Evolutionary conservation across 2,888 invertebrate species (phyloP), one percentile per base, ranked within the genome.

Genomic region (Drosophila vallismaia): DNA sequence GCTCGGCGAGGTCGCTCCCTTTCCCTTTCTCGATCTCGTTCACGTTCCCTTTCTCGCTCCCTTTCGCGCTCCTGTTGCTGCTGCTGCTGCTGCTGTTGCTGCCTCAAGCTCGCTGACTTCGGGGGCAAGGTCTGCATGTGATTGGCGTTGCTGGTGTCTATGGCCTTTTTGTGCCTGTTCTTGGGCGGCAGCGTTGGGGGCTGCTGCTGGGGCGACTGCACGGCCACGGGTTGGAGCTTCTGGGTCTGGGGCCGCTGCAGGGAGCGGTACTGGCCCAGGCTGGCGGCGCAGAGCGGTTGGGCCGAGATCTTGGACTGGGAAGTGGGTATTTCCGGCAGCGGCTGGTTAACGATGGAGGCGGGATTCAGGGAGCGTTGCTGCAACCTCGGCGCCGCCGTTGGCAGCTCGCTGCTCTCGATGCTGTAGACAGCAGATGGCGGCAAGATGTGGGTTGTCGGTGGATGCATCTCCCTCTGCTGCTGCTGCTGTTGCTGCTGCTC

Each of bases 181-280:
- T 92, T 92, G 28, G 92, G 92, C 56, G 92, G 92, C 78, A 92
- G 67, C 60, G 91, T 89, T 38, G 92, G 92, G 51, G 92, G 92
- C 55, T 89, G 90, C 54, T 85, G 88, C 26, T 77, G 86, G 40
- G 78, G 71, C 29, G 57, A 48, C 46, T 77, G 76, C 29, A 77
- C 63, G 5, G 77, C 62, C n/a, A 77, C 73, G 24, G 88, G 68
- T 68, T 91, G 88, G 57, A 90, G 42, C 71, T 91, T 90, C 48
- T 89, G 81, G 2, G 87, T 74, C 33, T 91, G 88, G 0, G 94
- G 94, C 0, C 94, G 91, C 79, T 94, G 94, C 49, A 94, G 89
- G 26, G 94, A 94, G 46, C 94, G 92, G 88, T 94, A 94, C 76
- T 94, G 94, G 36, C 91, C 91, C 5, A 94, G 88, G 54, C 93